Conservation (phyloP, 2,113 vertebrate species). For the Seriola aureovittata region DNA sequence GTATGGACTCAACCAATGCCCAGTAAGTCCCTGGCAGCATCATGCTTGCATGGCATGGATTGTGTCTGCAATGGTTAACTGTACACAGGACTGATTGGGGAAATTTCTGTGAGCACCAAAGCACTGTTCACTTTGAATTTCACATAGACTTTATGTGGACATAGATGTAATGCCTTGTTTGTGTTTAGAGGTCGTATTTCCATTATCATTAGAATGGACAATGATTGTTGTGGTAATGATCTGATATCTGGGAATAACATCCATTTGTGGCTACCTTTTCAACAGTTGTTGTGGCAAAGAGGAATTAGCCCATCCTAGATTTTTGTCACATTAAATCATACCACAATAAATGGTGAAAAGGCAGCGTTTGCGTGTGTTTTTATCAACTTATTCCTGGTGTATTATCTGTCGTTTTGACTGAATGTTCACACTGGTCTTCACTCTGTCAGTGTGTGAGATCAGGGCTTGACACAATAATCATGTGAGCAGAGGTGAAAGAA, state of each 20-base stretch:
- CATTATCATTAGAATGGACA: conserved; percentile 2
- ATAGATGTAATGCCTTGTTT: conserved; percentile 6
- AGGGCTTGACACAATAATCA: conserved; percentile 20
- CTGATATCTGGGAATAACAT: conserved; percentile 1
- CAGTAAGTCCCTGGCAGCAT: conserved; percentile 85
- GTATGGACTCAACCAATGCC: conserved; percentile 93
- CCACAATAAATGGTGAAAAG: conserved; percentile 72
- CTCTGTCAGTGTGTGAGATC: conserved; percentile 25
- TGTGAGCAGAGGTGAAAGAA: not conserved
- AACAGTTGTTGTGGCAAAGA: conserved; percentile 55
- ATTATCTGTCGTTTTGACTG: conserved; percentile 23
- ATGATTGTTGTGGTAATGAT: conserved; percentile 14
- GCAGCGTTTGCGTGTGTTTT: conserved; percentile 48
- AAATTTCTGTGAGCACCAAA: conserved; percentile 18
- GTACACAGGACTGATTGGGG: conserved; percentile 30
- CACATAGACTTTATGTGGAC: conserved; percentile 6
- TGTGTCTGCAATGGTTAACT: conserved; percentile 49
- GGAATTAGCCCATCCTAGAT: not conserved
- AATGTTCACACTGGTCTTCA: conserved; percentile 43
- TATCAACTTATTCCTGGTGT: conserved; percentile 7
- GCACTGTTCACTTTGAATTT: conserved; percentile 24
- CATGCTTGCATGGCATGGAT: conserved; percentile 78
- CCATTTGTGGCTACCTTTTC: conserved; percentile 67
- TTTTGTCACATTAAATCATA: conserved; percentile 18
- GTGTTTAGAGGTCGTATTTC: conserved; percentile 7